Base-by-base conservation (phyloP, 1,140 invertebrate genomes). In the Hycleus phaleratus region DNA sequence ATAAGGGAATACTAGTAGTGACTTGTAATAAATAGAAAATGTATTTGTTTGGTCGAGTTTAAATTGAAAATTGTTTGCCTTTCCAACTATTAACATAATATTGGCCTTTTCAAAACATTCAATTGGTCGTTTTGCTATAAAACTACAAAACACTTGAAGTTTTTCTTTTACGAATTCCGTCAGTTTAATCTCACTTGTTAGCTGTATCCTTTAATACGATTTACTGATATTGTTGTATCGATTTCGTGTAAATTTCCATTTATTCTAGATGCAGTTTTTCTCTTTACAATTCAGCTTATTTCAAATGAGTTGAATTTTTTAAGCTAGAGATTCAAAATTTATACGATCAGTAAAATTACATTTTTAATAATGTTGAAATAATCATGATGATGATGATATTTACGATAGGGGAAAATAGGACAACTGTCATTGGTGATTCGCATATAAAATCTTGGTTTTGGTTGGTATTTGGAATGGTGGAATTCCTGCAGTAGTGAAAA, bases 401-500 rank as follows among this genome's bases (percentile, higher is more conserved):
- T 63, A 63, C 62, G 59, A 46, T 53, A 47, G 49, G 58, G 46
- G 52, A 55, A 54, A 39, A 44, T 46, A 32, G 32, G 4, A 32
- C 32, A 2, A 32, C 26, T 63, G 62, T 60, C 62, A 63, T 63
- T 63, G 62, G 62, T 56, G 59, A 63, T 44, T 58, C 59, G 49
- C 62, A 58, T 61, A 64, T 64, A 64, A 64, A 64, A 64, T 64
- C 62, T 59, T 61, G 49, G 56, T 51, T 54, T 56, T 45, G 62
- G 54, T 59, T 62, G 62, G 61, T 61, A 55, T 60, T 49, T 62
- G 53, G 46, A 50, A 59, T 18, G 7, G 32, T 32, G 32, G 32
- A 64, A 64, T 64, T 61, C 59, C 59, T 56, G 7, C 7, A 46
- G 42, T 58, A 52, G 63, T 67, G 65, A 63, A 67, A 65, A 67